Conservation (phyloP, 2,797 vertebrate species). For the Labeo calbasu region DNA sequence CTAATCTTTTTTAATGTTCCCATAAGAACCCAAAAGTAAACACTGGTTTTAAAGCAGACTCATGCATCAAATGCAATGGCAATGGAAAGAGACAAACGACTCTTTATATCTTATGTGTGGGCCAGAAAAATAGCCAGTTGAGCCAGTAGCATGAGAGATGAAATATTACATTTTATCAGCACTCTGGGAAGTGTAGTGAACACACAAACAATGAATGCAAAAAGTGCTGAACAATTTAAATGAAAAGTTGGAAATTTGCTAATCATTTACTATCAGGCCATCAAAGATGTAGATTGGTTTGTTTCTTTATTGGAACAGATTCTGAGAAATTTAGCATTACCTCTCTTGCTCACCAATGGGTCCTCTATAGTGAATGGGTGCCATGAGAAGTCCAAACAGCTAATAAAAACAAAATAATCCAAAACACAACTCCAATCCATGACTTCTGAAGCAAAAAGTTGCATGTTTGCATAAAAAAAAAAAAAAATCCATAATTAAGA, state of each 20-base stretch:
- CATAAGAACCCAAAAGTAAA: constrained; percentile 33
- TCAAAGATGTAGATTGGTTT: background rate
- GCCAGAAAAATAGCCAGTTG: constrained; percentile 8
- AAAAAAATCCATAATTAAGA: background rate
- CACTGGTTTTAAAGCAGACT: constrained; percentile 27
- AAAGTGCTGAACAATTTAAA: background rate
- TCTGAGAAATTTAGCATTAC: background rate
- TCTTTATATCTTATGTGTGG: constrained; percentile 15
- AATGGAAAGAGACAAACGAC: constrained; percentile 3
- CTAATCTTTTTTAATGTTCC: constrained; percentile 30
- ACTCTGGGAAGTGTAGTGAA: background rate
- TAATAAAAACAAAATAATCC: too few species aligned
- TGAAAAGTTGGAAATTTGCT: background rate
- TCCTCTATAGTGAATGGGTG: background rate
- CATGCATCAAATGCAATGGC: constrained; percentile 23
- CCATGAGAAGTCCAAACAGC: background rate
- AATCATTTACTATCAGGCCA: background rate
- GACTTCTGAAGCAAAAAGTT: background rate
- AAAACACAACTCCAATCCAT: background rate
- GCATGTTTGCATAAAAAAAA: background rate
- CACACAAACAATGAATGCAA: background rate
- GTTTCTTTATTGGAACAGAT: background rate
- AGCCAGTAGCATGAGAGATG: background rate
- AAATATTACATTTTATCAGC: background rate
- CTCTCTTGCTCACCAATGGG: background rate